Percentiles rank a stretch among this genome's conserved stretches.
phyloP scores from a whole-genome alignment of 35 echinoderm and acorn worm species.

The Ophiothrix spiculata region DNA sequence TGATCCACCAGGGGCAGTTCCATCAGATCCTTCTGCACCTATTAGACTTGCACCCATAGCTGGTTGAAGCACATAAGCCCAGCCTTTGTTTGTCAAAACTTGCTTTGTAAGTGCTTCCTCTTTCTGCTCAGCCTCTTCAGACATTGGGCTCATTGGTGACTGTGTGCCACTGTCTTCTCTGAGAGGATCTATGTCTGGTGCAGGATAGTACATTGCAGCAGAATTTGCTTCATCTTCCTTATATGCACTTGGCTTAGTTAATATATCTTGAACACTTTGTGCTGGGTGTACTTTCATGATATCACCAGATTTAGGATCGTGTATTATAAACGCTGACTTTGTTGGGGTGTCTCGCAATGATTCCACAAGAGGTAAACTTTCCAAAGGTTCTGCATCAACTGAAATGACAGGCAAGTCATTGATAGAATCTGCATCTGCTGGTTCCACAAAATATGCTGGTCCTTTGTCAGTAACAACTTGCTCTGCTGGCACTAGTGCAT shows the following conservation, averaged over 20 bases:
- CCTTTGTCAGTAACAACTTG: conserved; percentile 40
- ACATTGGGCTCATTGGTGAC: not conserved
- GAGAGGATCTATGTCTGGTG: not conserved
- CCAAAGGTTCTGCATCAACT: conserved; percentile 2
- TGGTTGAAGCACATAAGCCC: conserved; percentile 56
- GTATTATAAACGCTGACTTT: not conserved
- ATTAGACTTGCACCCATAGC: not conserved
- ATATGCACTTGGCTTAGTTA: conserved; percentile 12
- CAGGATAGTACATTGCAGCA: not conserved
- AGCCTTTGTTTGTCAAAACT: conserved; percentile 59
- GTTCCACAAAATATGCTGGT: conserved; percentile 35
- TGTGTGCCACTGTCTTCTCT: not conserved
- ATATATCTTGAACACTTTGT: not conserved
- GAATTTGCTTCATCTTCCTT: conserved; percentile 4
- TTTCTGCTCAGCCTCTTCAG: not conserved
- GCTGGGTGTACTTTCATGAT: conserved; percentile 11
- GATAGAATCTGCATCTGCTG: not conserved
- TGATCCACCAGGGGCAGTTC: conserved; percentile 7
- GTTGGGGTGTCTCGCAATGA: not conserved
- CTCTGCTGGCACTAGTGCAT: not conserved
- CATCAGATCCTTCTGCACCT: not conserved
- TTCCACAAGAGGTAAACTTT: not conserved
- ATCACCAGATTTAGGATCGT: conserved; percentile 14
- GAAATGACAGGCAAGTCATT: not conserved
- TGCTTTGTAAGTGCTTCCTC: not conserved